Evolutionary conservation across 1,140 invertebrate species (phyloP), one percentile per base, ranked within the genome.

Genomic region (Drosophila pachea): DNA sequence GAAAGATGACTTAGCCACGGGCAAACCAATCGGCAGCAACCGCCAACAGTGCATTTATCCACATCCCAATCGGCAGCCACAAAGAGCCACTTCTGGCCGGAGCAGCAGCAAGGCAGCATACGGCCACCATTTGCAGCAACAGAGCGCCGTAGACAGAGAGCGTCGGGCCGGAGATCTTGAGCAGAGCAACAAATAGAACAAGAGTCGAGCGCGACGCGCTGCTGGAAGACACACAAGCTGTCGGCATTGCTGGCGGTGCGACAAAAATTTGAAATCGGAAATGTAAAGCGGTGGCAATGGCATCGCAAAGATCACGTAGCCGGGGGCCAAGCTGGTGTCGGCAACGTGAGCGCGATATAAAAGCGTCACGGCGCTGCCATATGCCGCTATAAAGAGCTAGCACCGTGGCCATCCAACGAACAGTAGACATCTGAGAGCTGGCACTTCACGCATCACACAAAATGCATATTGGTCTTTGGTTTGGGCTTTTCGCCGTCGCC

Each of bases 391-490:
- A 84, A 84, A 86, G 82, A 84, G 81, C 62, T 72, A 42, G 60
- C 78, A 47, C 59, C 53, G 40, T 38, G 42, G 45, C 48, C 50
- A 86, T 50, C 54, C 62, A 70, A 48, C 67, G 81, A 86, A 70
- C 76, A 84, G 79, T 86, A 81, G 81, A 78, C 73, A 74, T 70
- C 68, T 58, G 55, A 49, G 47, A 40, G 52, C 45, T 65, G 48
- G 66, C 48, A 71, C 61, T 43, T 61, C 78, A 82, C 64, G 53
- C 72, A 65, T 42, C 74, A 82, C 38, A 86, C 79, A 77, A 73
- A 16, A 86, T 86, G 82, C 73, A 87, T 73, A 65, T 87, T 70
- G 69, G 76, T 78, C 81, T 87, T 47, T 81, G 87, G 73, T 86
- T 88, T 75, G 74, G 76, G 77, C 70, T 88, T 52, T 78, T 88